Conservation (phyloP, 1,140 invertebrate genomes). For the Tetranychus cinnabarinus region DNA sequence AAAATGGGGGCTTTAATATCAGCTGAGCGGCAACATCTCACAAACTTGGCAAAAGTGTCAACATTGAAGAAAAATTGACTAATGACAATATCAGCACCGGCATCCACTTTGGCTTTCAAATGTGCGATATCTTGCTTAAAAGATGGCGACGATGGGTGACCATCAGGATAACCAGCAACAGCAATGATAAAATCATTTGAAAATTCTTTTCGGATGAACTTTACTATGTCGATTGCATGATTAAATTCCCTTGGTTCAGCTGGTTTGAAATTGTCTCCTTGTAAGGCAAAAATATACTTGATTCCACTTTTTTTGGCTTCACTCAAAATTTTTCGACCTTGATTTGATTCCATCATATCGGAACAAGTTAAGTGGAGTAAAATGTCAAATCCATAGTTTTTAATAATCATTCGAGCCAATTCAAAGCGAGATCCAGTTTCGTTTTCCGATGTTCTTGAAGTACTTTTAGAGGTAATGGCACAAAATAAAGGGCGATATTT, state of each 20-base stretch:
- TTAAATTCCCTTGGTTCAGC: no score
- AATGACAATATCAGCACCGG: conserved; percentile 49
- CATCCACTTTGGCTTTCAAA: conserved; percentile 44
- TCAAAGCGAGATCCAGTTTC: conserved; percentile 25
- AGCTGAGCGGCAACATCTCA: conserved; percentile 32
- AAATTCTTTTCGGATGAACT: conserved; percentile 32
- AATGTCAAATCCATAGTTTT: conserved; percentile 33
- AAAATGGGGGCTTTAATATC: conserved; percentile 45
- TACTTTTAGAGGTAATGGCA: conserved; percentile 36
- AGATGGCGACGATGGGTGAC: conserved; percentile 36
- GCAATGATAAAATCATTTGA: conserved; percentile 39
- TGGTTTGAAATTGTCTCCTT: conserved; percentile 24
- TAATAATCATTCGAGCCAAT: conserved; percentile 31
- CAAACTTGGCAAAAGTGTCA: conserved; percentile 34
- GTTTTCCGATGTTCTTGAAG: conserved; percentile 28
- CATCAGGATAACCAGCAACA: conserved; percentile 43
- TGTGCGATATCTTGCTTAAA: conserved; percentile 36
- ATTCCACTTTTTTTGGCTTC: conserved; percentile 31
- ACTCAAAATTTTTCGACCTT: conserved; percentile 25
- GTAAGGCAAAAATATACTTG: conserved; percentile 31
- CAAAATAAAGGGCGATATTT: conserved; percentile 31
- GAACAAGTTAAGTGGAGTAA: conserved; percentile 37
- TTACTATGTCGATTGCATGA: conserved; percentile 32
- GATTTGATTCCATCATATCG: conserved; percentile 20
- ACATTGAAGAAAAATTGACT: conserved; percentile 46